A percentile compares a stretch with the other conserved stretches of the same genome.
These are phyloP conservation scores for Peromyscus eremicus DNA, from an alignment of 2,797 vertebrate genomes.

Conservation along the genomic window DNA sequence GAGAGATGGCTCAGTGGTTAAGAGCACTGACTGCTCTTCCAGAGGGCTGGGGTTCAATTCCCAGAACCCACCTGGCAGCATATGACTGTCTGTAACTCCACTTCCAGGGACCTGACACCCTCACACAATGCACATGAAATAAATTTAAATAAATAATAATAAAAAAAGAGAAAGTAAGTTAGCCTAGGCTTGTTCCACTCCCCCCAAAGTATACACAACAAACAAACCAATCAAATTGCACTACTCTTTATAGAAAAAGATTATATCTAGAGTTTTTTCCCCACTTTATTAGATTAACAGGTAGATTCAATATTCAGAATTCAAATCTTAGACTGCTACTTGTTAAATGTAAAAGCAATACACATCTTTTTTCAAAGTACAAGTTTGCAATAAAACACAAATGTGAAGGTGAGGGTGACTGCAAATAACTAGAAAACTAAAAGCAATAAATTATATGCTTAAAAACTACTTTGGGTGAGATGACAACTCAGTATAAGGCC, in stretches of 20 bases:
- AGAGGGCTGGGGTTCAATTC: too few relatives aligned
- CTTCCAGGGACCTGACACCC: too few relatives aligned
- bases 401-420: neutral
- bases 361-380: neutral
- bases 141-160: too few relatives aligned
- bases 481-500: neutral
- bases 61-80: too few relatives aligned
- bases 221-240: neutral
- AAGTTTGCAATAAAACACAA: conserved; percentile 45
- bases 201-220: neutral
- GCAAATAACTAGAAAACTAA: neutral
- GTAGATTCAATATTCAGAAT: conserved; percentile 17
- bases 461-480: neutral
- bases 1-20: too few relatives aligned
- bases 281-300: conserved; percentile 2
- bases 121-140: too few relatives aligned
- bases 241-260: conserved; percentile 27
- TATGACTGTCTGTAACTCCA: too few relatives aligned
- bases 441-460: neutral
- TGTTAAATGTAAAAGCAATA: neutral
- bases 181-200: too few relatives aligned
- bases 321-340: neutral
- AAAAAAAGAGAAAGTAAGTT: too few relatives aligned
- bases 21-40: too few relatives aligned
- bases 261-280: neutral